phyloP scores from a whole-genome alignment of 2,888 invertebrate genomes.

The Mactromeris polynyma region DNA sequence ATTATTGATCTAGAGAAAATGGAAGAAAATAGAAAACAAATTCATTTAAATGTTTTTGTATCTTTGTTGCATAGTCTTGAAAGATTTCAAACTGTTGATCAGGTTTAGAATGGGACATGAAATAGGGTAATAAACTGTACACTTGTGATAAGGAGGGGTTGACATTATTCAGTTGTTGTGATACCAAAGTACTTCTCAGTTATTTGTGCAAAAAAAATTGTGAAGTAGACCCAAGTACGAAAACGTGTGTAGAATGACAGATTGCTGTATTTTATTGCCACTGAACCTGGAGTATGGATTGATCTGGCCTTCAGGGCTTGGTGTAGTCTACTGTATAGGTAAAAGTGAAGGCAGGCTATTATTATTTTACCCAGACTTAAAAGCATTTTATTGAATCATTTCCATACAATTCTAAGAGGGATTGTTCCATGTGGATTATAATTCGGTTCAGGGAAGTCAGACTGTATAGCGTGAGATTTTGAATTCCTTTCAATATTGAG shows the following conservation, averaged over 20 bases:
- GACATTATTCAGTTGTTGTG: constrained; percentile 19
- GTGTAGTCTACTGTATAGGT: not conserved
- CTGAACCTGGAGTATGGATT: not conserved
- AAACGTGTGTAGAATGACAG: constrained; percentile 25
- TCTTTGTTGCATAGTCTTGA: constrained; percentile 18
- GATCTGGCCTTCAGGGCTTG: not conserved
- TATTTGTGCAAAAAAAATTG: not conserved
- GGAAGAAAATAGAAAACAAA: not conserved
- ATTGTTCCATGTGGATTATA: too few species aligned
- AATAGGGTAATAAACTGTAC: constrained; percentile 13
- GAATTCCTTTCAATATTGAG: too few species aligned
- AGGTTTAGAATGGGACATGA: constrained; percentile 10
- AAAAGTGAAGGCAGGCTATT: not conserved
- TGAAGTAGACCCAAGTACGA: constrained; percentile 18
- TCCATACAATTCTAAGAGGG: too few species aligned
- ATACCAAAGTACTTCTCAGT: not conserved
- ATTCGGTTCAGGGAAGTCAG: too few species aligned
- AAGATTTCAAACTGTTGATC: constrained; percentile 13
- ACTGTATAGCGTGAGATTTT: too few species aligned
- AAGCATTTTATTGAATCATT: too few species aligned
- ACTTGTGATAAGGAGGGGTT: constrained; percentile 15
- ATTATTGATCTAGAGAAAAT: not conserved
- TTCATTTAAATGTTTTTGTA: constrained; percentile 34
- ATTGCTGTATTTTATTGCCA: constrained; percentile 5
- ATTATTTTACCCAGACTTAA: too few species aligned